Evolutionary conservation across 2,113 vertebrate genomes (phyloP), one percentile per base, ranked within the genome.

Genomic region (Tachycineta bicolor): DNA sequence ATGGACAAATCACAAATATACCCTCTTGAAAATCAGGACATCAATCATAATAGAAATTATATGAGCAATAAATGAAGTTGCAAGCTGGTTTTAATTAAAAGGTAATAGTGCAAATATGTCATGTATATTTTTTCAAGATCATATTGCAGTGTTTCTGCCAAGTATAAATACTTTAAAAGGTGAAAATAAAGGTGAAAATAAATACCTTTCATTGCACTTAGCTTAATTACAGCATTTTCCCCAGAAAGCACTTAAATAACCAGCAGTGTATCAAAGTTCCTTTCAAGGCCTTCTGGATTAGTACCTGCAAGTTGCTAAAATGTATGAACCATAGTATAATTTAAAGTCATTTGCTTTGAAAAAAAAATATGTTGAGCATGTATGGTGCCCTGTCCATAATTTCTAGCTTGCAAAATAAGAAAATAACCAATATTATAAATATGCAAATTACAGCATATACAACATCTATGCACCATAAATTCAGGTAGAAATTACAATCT

Each of bases 11-110:
- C 16, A 65, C 67, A 88, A 90, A 94, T 85, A 39, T 56, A 55
- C 16, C 7, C 16, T 43, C 52, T 47, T 74, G 50, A 80, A 86
- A 83, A 74, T 29, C 14, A 65, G 50, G 56, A 74, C 25, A 77
- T 80, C 29, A 93, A 47, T 92, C 3, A 1, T 59, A 77, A 83
- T 55, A 85, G 28, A 94, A 85, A 92, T 50, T 47, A 58, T 69
- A 58, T 5, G 2, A 67, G 18, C 46, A 93, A 81, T 41, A 83
- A 83, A 90, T 77, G n/a, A 26, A 92, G 78, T 76, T 74, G 10
- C 52, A 83, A 90, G 59, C 29, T 80, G 52, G 23, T 46, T 95
- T 94, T 83, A 93, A 93, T 95, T 83, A 90, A 92, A 94, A 86
- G 4, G 6, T 41, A 86, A 89, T 47, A 89, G 34, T 86, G 29